Evolutionary conservation across 2,113 vertebrate genomes (phyloP).

Genomic region (Seriola rivoliana): DNA sequence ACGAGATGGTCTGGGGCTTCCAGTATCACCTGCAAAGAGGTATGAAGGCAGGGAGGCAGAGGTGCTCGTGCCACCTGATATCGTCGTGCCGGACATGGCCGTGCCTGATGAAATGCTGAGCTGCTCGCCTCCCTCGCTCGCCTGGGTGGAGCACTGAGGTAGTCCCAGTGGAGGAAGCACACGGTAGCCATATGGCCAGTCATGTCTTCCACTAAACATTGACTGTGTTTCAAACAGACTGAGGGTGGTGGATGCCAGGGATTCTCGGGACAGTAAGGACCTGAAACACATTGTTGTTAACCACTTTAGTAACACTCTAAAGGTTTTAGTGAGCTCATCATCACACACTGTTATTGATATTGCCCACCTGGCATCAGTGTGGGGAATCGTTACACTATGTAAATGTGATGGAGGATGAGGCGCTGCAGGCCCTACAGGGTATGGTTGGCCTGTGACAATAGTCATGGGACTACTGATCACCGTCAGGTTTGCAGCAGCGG

Average conservation of each 20-base stretch:
- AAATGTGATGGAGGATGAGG: constrained; percentile 83
- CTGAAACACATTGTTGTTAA: constrained; percentile 80
- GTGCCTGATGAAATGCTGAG: constrained; percentile 82
- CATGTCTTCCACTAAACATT: constrained; percentile 87
- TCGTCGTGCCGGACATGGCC: constrained; percentile 81
- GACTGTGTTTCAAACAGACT: constrained; percentile 91
- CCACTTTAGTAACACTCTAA: constrained; percentile 36
- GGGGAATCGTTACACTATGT: constrained; percentile 83
- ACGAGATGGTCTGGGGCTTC: constrained; percentile 83
- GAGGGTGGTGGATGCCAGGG: constrained; percentile 89
- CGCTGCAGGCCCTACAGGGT: constrained; percentile 79
- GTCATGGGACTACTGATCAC: constrained; percentile 87
- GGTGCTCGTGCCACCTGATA: constrained; percentile 80
- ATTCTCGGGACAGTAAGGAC: constrained; percentile 88
- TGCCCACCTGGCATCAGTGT: constrained; percentile 91
- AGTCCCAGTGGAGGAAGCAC: constrained; percentile 85
- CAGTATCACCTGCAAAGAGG: constrained; percentile 86
- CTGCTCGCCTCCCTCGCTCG: constrained; percentile 83
- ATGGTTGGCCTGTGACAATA: constrained; percentile 82
- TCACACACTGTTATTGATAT: constrained; percentile 13
- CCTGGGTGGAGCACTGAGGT: constrained; percentile 80
- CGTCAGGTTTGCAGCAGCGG: constrained; percentile 84
- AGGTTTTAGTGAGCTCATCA: constrained; percentile 16
- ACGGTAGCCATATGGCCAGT: constrained; percentile 89
- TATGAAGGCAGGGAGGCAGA: constrained; percentile 88